phyloP scores from a whole-genome alignment of 1,140 invertebrate genomes.

The Bombus superbus region DNA sequence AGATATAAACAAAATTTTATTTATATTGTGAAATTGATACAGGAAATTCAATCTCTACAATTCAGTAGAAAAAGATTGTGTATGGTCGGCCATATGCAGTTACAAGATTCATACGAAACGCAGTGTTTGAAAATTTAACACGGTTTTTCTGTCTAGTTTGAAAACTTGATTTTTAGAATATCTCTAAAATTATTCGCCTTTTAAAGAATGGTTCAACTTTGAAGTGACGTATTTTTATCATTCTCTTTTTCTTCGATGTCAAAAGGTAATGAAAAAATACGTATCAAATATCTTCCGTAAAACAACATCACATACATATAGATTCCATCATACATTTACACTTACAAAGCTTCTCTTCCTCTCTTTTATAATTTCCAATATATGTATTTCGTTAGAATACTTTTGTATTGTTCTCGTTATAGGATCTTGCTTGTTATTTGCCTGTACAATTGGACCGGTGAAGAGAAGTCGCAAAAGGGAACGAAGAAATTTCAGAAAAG shows the following conservation, averaged over 20 bases:
- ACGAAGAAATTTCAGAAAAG: neutral
- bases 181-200: too few species aligned
- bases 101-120: too few species aligned
- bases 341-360: too few species aligned
- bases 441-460: neutral
- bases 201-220: too few species aligned
- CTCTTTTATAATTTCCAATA: neutral
- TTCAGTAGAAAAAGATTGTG: constrained; percentile 6
- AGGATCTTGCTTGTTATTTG: neutral
- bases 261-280: neutral
- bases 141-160: too few species aligned
- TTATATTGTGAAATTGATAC: neutral
- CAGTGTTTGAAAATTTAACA: too few species aligned
- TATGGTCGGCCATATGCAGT: neutral
- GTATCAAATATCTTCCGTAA: too few species aligned
- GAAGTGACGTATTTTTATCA: neutral
- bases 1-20: neutral
- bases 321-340: too few species aligned
- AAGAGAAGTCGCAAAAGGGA: neutral
- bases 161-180: too few species aligned
- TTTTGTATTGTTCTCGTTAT: neutral
- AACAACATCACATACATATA: too few species aligned
- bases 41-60: neutral
- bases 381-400: neutral
- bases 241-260: neutral